These are phyloP conservation scores for Bradypodion ventrale DNA, from an alignment of 2,797 vertebrate genomes.

Conservation along the genomic window DNA sequence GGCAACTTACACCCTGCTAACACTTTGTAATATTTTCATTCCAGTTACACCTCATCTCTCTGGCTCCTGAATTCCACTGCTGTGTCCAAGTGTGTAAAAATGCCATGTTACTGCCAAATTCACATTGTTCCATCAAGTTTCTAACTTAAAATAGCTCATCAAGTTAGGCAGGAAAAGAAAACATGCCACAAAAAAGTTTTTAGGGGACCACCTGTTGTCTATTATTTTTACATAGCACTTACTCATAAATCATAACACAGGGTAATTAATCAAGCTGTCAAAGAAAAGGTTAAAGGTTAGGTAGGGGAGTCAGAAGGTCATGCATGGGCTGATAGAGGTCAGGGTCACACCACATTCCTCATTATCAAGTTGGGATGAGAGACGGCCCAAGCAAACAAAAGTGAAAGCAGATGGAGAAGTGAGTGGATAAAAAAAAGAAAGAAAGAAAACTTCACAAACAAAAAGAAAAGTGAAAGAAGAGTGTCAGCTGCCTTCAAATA, in stretches of 20 bases:
- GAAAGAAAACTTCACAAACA: conserved; percentile 85
- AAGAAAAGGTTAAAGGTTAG: conserved; percentile 94
- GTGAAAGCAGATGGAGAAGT: conserved; percentile 93
- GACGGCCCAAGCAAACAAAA: conserved; percentile 89
- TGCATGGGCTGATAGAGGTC: conserved; percentile 96
- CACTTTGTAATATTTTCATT: conserved; percentile 66
- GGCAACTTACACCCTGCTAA: conserved; percentile 68
- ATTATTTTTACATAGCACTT: conserved; percentile 99
- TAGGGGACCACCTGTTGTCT: conserved; percentile 98
- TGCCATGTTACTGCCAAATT: conserved; percentile 68
- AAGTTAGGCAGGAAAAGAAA: conserved; percentile 78
- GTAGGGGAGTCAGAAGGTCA: conserved; percentile 94
- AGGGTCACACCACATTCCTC: conserved; percentile 99
- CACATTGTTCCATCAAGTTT: conserved; percentile 74
- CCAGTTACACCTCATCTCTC: conserved; percentile 54
- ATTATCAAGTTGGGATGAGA: conserved; percentile 99
- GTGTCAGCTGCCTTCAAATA: conserved; percentile 85
- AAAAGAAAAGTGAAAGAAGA: conserved; percentile 90
- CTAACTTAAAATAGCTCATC: conserved; percentile 79
- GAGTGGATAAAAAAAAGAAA: conserved; percentile 77
- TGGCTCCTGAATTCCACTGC: conserved; percentile 67
- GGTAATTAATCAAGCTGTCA: conserved; percentile 99
- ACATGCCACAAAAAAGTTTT: conserved; percentile 82
- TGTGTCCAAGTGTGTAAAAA: conserved; percentile 68
- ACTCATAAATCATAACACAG: conserved; percentile 99